Conservation (phyloP, 2,888 invertebrate genomes). For the Zaprionus obscuricornis region DNA sequence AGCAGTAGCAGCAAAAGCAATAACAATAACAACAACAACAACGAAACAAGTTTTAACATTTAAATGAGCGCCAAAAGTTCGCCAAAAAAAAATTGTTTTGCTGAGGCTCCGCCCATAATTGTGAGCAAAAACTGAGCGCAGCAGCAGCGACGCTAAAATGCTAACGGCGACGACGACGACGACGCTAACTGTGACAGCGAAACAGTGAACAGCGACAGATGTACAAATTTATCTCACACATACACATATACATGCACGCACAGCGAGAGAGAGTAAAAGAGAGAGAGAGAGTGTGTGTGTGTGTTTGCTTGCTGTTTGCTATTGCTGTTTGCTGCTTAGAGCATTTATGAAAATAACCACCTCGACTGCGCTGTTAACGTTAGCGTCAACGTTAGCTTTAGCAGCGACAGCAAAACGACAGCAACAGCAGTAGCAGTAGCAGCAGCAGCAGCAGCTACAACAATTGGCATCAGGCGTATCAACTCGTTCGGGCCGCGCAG, state of each 20-base stretch:
- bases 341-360: slow-evolving; percentile 63
- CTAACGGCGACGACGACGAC: slow-evolving; percentile 14
- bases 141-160: too few species aligned
- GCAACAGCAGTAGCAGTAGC: slow-evolving; percentile 1
- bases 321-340: slow-evolving; percentile 49
- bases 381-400: slow-evolving; percentile 18
- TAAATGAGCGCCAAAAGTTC: slow-evolving; percentile 69
- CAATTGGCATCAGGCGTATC: slow-evolving; percentile 48
- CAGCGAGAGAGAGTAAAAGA: slow-evolving; percentile 9
- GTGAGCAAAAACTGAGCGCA: slow-evolving; percentile 52
- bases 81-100: slow-evolving; percentile 61
- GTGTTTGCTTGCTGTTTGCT: slow-evolving; percentile 10
- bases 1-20: slow-evolving; percentile 13
- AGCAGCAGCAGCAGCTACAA: slow-evolving; percentile 34
- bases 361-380: slow-evolving; percentile 45
- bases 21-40: slow-evolving; percentile 21
- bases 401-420: slow-evolving; percentile 9
- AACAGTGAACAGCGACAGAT: too few species aligned
- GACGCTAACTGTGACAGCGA: too few species aligned
- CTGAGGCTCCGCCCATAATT: slow-evolving; percentile 77
- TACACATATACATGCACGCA: slow-evolving; percentile 20
- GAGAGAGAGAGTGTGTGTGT: not conserved
- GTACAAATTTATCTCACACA: slow-evolving; percentile 40
- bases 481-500: slow-evolving; percentile 60
- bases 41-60: slow-evolving; percentile 60